A percentile compares a stretch with the other conserved stretches of the same genome.
phyloP scores from a whole-genome alignment of 2,797 vertebrate species.

The Parambassis ranga region DNA sequence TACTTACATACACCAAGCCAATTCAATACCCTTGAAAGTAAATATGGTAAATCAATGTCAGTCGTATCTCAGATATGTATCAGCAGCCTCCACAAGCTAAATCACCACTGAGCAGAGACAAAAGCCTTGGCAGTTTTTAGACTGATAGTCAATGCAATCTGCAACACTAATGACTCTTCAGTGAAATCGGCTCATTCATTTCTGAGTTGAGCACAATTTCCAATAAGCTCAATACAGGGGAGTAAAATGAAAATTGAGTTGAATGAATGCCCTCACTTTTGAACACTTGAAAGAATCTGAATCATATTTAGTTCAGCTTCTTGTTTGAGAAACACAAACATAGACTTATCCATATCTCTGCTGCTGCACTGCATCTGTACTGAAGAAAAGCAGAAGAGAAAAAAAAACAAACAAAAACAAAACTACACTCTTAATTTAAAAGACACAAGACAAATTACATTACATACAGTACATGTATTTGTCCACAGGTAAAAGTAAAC shows the following conservation, averaged over 20 bases:
- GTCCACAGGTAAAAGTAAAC: too few relatives aligned
- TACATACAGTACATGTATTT: too few relatives aligned
- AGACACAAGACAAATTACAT: too few relatives aligned
- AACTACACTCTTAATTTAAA: neutral
- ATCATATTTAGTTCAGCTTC: constrained; percentile 17
- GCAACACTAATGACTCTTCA: constrained; percentile 29
- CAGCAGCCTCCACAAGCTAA: constrained; percentile 16
- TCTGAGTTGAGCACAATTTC: constrained; percentile 14
- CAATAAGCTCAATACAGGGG: neutral
- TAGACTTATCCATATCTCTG: constrained; percentile 9
- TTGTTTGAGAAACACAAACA: constrained; percentile 27
- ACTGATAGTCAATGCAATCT: constrained; percentile 20
- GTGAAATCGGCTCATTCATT: constrained; percentile 20
- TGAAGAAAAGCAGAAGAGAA: neutral
- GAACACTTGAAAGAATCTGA: constrained; percentile 1
- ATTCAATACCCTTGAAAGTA: constrained; percentile 45
- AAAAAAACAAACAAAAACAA: too few relatives aligned
- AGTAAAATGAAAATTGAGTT: constrained; percentile 6
- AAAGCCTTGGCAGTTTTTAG: constrained; percentile 9
- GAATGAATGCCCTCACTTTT: constrained; percentile 16
- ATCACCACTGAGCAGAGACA: constrained; percentile 28
- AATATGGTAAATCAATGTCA: constrained; percentile 48
- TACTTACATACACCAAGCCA: constrained; percentile 21
- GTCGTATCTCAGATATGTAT: constrained; percentile 21
- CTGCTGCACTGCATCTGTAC: neutral